phyloP scores from a whole-genome alignment of 2,797 vertebrate genomes.

The Glossophaga mutica region DNA sequence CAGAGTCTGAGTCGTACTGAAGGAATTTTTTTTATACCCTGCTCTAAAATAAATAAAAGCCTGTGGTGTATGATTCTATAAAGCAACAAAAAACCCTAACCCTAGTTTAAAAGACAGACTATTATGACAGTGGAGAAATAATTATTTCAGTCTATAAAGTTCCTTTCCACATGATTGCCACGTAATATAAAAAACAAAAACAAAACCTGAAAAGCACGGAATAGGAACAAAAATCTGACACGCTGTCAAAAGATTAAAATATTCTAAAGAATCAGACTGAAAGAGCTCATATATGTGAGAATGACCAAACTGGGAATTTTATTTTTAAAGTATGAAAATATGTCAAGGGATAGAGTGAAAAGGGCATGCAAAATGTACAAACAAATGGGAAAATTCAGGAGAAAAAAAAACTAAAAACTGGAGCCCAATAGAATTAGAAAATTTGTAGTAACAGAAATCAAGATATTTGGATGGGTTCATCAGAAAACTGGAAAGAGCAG shows the following conservation, averaged over 20 bases:
- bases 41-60: neutral
- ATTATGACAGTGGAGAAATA: neutral
- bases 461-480: neutral
- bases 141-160: neutral
- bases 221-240: neutral
- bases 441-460: neutral
- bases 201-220: neutral
- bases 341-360: neutral
- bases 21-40: conserved; percentile 38
- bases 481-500: neutral
- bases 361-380: neutral
- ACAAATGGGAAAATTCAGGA: neutral
- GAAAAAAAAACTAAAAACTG: neutral
- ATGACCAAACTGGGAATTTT: neutral
- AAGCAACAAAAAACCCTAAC: neutral
- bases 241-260: neutral
- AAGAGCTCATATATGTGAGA: neutral
- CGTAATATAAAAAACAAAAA: neutral
- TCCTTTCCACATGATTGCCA: neutral
- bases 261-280: neutral
- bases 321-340: neutral
- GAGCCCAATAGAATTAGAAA: neutral
- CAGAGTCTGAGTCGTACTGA: neutral
- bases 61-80: neutral
- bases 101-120: neutral